These are phyloP conservation scores for Brachyopa scutellaris DNA, from an alignment of 2,888 invertebrate species.

Conservation along the genomic window DNA sequence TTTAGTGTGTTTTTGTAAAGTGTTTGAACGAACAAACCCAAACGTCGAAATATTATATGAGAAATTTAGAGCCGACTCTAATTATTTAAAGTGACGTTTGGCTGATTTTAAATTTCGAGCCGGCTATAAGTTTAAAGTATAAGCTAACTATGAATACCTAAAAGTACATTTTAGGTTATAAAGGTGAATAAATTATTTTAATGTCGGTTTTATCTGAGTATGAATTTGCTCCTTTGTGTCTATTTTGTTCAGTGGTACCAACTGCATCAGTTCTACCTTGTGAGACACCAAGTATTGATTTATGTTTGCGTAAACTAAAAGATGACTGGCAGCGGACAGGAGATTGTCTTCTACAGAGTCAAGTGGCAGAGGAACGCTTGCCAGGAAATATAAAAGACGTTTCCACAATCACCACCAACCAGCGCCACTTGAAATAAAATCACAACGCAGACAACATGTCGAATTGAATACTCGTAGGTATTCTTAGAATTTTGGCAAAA, in stretches of 20 bases:
- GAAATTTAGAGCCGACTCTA: too few species aligned
- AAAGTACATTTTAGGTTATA: too few species aligned
- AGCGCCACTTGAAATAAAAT: conserved; percentile 41
- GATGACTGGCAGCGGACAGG: conserved; percentile 16
- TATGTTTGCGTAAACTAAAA: neutral
- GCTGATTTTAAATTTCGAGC: too few species aligned
- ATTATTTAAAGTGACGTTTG: too few species aligned
- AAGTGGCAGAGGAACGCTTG: conserved; percentile 41
- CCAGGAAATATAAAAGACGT: conserved; percentile 34
- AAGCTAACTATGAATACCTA: too few species aligned
- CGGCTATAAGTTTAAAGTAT: too few species aligned
- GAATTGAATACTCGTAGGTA: conserved; percentile 33
- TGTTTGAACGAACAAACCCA: too few species aligned
- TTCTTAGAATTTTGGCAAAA: conserved; percentile 57
- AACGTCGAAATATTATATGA: too few species aligned
- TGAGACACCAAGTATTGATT: conserved; percentile 2
- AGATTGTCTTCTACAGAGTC: conserved; percentile 11
- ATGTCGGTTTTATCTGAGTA: too few species aligned
- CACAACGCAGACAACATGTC: conserved; percentile 33
- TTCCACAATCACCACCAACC: conserved; percentile 9
- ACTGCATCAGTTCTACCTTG: neutral
- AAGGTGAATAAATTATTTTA: too few species aligned
- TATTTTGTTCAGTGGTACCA: neutral
- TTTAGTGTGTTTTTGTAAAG: too few species aligned
- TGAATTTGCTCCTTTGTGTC: too few species aligned